These are phyloP conservation scores for Salarias fasciatus DNA, from an alignment of 2,797 vertebrate genomes.

Conservation along the genomic window DNA sequence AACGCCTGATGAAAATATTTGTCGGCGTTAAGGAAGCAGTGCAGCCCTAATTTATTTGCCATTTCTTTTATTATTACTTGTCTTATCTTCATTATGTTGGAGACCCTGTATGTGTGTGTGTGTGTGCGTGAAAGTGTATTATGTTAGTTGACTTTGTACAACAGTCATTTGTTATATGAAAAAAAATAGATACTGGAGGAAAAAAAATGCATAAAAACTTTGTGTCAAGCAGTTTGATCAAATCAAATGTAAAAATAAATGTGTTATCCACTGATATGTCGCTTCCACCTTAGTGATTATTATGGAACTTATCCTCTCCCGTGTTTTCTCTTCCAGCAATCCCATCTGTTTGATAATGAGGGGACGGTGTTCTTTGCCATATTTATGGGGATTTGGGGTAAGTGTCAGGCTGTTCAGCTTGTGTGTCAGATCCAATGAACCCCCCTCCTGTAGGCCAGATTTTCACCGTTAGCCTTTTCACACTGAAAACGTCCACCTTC, in stretches of 20 bases:
- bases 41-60: no score
- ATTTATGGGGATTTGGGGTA: slow-evolving; percentile 99
- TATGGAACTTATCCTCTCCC: slow-evolving; percentile 24
- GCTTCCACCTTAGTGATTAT: slow-evolving; percentile 22
- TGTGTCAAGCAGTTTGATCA: slow-evolving; percentile 11
- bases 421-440: slow-evolving; percentile 6
- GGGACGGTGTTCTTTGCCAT: slow-evolving; percentile 96
- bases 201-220: no score
- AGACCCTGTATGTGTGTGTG: no score
- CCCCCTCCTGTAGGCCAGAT: slow-evolving; percentile 39
- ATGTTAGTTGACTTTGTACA: no score
- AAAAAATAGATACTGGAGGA: no score
- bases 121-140: no score
- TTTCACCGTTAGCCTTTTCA: slow-evolving; percentile 53
- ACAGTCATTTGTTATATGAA: no score
- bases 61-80: no score
- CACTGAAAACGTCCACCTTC: slow-evolving; percentile 19
- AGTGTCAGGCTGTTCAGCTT: slow-evolving; percentile 74
- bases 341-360: slow-evolving; percentile 96
- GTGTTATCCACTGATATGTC: slow-evolving; percentile 40
- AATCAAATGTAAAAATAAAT: slow-evolving; percentile 33
- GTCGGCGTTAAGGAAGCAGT: no score
- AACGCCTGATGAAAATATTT: no score
- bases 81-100: no score
- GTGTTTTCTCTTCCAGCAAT: slow-evolving; percentile 84